Conservation (phyloP, 2,888 invertebrate genomes). For the Platerodrilus igneus region DNA sequence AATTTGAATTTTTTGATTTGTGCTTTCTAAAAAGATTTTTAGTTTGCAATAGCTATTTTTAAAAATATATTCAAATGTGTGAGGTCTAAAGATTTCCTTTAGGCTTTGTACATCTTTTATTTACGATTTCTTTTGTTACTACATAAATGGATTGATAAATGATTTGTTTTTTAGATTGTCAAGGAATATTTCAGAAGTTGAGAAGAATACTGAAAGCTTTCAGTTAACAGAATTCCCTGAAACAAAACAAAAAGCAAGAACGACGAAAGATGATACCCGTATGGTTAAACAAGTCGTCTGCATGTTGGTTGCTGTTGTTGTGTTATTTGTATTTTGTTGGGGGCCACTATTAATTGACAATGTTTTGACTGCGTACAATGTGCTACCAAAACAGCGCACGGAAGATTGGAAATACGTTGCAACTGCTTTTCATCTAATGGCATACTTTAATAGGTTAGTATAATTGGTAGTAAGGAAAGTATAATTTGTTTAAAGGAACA, state of each 20-base stretch:
- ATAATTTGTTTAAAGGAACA: not conserved
- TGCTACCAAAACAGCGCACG: conserved; percentile 51
- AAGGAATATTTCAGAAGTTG: conserved; percentile 18
- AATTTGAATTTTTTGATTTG: too few relatives aligned
- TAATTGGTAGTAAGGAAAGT: not conserved
- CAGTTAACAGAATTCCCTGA: conserved; percentile 21
- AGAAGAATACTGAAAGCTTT: conserved; percentile 24
- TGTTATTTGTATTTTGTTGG: conserved; percentile 67
- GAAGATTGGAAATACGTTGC: conserved; percentile 57
- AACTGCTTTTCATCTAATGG: conserved; percentile 59
- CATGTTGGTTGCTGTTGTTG: conserved; percentile 67
- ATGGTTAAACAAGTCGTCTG: conserved; percentile 60
- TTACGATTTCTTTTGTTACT: too few relatives aligned
- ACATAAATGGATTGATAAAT: not conserved
- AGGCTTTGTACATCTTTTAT: too few relatives aligned
- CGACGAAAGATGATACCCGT: conserved; percentile 34
- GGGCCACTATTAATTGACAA: conserved; percentile 62
- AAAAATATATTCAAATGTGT: too few relatives aligned
- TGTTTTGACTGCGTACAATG: conserved; percentile 58
- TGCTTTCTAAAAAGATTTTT: too few relatives aligned
- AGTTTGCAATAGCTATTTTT: too few relatives aligned
- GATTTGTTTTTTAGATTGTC: conserved; percentile 18
- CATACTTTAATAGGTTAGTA: conserved; percentile 61
- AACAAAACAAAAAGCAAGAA: conserved; percentile 9
- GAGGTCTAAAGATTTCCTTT: too few relatives aligned